Percentiles rank a stretch among this genome's conserved stretches.
phyloP scores from a whole-genome alignment of 2,888 invertebrate genomes.

The Blastobasis lacticolella region DNA sequence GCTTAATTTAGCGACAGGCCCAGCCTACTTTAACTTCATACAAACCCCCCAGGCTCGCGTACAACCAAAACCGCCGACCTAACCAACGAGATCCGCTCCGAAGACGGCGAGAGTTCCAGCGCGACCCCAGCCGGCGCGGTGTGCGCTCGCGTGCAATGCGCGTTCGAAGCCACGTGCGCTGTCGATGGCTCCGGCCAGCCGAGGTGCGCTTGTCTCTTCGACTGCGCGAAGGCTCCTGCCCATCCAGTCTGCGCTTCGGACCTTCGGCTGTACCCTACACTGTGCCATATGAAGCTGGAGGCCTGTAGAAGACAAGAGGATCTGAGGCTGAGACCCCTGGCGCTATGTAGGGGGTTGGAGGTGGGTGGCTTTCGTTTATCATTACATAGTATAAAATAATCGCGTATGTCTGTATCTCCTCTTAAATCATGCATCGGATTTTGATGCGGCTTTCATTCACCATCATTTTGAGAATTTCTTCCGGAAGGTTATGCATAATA shows the following conservation, averaged over 20 bases:
- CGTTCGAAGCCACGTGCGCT: slow-evolving; percentile 89
- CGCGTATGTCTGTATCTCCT: too few species aligned
- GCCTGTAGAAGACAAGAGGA: slow-evolving; percentile 88
- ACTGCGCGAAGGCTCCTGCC: slow-evolving; percentile 77
- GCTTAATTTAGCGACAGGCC: too few species aligned
- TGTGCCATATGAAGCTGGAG: slow-evolving; percentile 90
- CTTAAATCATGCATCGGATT: too few species aligned
- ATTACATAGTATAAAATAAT: not conserved
- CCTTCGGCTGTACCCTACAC: slow-evolving; percentile 82
- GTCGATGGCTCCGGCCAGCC: slow-evolving; percentile 78
- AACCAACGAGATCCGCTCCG: slow-evolving; percentile 48
- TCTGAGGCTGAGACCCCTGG: slow-evolving; percentile 82
- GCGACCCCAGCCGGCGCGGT: slow-evolving; percentile 74
- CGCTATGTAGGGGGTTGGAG: slow-evolving; percentile 86
- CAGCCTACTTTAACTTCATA: too few species aligned
- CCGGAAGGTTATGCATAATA: too few species aligned
- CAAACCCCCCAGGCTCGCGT: slow-evolving; percentile 22
- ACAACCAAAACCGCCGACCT: slow-evolving; percentile 39
- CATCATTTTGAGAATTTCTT: too few species aligned
- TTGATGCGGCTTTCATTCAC: too few species aligned
- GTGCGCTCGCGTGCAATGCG: slow-evolving; percentile 87
- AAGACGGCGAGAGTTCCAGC: slow-evolving; percentile 44
- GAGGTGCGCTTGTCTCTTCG: slow-evolving; percentile 85
- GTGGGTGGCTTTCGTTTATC: slow-evolving; percentile 46
- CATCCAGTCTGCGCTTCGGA: slow-evolving; percentile 89